Evolutionary conservation across 2,113 vertebrate genomes (phyloP).

Genomic region (human (Homo sapiens)): GRCh38 chr4:122833001-122833500

Average conservation of each 20-base stretch:
- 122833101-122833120: background rate
- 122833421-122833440: background rate
- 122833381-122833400: background rate
- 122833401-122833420: background rate
- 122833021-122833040: conserved; percentile 40
- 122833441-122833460: background rate
- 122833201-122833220: background rate
- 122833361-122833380: background rate
- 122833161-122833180: background rate
- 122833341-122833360: background rate
- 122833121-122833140: background rate
- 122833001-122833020: background rate
- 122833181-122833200: background rate
- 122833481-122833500: background rate
- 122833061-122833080: background rate
- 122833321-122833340: background rate
- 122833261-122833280: background rate
- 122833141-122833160: background rate
- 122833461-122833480: background rate
- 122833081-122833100: background rate
- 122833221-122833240: background rate
- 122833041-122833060: background rate
- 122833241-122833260: background rate
- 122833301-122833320: background rate
- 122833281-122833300: background rate